phyloP scores from a whole-genome alignment of 1,140 invertebrate genomes.

The Drusus annulatus region DNA sequence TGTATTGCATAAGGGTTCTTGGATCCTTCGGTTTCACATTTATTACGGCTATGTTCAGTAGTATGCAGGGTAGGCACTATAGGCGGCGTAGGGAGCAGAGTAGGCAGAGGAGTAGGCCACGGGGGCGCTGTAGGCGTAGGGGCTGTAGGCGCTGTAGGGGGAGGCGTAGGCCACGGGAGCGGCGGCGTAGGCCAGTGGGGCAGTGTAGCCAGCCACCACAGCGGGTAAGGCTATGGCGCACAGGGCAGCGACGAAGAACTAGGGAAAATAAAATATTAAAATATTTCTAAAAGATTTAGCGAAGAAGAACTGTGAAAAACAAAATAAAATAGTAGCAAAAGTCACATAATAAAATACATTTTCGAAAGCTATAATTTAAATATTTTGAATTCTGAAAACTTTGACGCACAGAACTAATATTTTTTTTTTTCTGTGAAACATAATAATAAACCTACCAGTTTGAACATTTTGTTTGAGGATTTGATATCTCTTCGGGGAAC shows the following conservation, averaged over 20 bases:
- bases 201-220: slow-evolving; percentile 30
- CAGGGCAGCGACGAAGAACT: slow-evolving; percentile 65
- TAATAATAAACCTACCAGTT: neutral
- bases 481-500: neutral
- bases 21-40: too few relatives aligned
- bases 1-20: too few relatives aligned
- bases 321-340: too few relatives aligned
- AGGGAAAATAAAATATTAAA: neutral
- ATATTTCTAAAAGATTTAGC: too few relatives aligned
- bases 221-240: slow-evolving; percentile 68
- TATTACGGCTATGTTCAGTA: slow-evolving; percentile 2
- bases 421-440: neutral
- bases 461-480: neutral
- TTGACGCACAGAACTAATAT: too few relatives aligned
- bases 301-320: too few relatives aligned
- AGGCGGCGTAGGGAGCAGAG: slow-evolving; percentile 35
- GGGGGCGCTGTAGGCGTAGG: slow-evolving; percentile 37
- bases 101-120: slow-evolving; percentile 54
- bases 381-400: too few relatives aligned
- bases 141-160: slow-evolving; percentile 26
- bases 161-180: slow-evolving; percentile 27
- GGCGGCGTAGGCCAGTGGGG: slow-evolving; percentile 48
- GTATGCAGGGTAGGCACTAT: slow-evolving; percentile 44
- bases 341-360: neutral
- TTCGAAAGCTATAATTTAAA: neutral